Conservation (phyloP, 2,113 vertebrate species). For the Neopipo cinnamomea region DNA sequence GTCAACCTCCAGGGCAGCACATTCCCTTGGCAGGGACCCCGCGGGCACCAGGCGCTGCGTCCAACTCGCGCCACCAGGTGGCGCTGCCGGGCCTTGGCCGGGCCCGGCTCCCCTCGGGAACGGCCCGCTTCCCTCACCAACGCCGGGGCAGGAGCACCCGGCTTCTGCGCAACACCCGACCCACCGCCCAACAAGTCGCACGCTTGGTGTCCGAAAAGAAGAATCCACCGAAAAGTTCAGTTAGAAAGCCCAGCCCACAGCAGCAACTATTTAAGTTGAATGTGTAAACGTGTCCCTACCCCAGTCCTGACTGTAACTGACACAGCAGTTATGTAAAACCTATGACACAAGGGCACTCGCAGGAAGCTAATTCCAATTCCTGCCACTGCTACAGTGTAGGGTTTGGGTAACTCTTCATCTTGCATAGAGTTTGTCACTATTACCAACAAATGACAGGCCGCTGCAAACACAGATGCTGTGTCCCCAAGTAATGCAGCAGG, state of each 20-base stretch:
- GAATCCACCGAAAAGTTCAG: not conserved
- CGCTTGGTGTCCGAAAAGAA: not conserved
- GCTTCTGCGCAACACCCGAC: not conserved
- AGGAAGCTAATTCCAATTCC: not conserved
- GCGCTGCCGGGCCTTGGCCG: not conserved
- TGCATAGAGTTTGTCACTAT: not conserved
- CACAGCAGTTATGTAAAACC: not conserved
- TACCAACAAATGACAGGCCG: not conserved
- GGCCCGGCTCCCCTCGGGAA: not conserved
- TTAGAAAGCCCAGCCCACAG: not conserved
- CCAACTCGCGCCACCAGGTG: not conserved
- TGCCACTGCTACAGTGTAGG: rapidly evolving
- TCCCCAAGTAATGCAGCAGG: not conserved
- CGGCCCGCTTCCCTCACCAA: not conserved
- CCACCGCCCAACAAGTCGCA: not conserved
- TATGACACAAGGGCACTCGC: not conserved
- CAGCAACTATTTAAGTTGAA: not conserved
- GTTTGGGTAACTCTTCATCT: not conserved
- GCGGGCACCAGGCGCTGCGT: not conserved
- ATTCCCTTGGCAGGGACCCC: rapidly evolving
- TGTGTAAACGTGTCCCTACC: not conserved
- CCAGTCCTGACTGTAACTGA: not conserved
- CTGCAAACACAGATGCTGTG: not conserved
- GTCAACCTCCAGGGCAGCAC: not conserved
- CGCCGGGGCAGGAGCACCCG: not conserved